These are phyloP conservation scores for Drosophila lowei DNA, from an alignment of 1,140 invertebrate genomes.

Conservation along the genomic window DNA sequence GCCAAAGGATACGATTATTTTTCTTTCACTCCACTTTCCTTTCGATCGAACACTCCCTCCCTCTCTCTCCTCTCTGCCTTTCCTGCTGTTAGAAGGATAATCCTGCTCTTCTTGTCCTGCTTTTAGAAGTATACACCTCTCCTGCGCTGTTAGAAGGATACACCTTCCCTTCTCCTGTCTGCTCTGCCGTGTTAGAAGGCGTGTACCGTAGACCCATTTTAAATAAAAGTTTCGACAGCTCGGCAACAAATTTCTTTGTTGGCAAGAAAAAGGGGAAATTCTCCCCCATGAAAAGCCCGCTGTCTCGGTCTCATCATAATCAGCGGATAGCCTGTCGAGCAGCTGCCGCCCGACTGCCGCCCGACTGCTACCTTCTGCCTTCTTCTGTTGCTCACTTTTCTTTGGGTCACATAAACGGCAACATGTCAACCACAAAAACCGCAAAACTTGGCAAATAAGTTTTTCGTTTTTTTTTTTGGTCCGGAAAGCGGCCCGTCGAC, in stretches of 20 bases:
- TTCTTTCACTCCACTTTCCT: constrained; percentile 39
- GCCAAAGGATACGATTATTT: constrained; percentile 61
- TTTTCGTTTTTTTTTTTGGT: constrained; percentile 31
- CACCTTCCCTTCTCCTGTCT: constrained; percentile 3
- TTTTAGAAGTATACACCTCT: no score
- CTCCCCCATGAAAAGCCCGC: constrained; percentile 3
- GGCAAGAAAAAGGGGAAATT: constrained; percentile 45
- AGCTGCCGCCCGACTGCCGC: constrained; percentile 45
- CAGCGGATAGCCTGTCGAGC: constrained; percentile 60
- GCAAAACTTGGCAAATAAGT: constrained; percentile 80
- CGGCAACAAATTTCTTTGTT: constrained; percentile 57
- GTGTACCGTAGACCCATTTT: constrained; percentile 42
- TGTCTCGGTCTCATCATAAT: constrained; percentile 68
- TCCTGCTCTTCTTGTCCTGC: background rate
- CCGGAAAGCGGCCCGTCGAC: constrained; percentile 44
- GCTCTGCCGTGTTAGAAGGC: background rate
- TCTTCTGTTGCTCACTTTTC: constrained; percentile 50
- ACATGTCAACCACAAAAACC: constrained; percentile 81
- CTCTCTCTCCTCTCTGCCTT: background rate
- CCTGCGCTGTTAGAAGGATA: no score
- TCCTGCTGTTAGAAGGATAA: background rate
- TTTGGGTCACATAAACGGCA: constrained; percentile 78
- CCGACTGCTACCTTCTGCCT: no score
- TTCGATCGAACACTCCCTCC: background rate
- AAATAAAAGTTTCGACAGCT: constrained; percentile 67